Evolutionary conservation across 2,888 invertebrate species (phyloP).

Genomic region (Sylvicola cinctus): DNA sequence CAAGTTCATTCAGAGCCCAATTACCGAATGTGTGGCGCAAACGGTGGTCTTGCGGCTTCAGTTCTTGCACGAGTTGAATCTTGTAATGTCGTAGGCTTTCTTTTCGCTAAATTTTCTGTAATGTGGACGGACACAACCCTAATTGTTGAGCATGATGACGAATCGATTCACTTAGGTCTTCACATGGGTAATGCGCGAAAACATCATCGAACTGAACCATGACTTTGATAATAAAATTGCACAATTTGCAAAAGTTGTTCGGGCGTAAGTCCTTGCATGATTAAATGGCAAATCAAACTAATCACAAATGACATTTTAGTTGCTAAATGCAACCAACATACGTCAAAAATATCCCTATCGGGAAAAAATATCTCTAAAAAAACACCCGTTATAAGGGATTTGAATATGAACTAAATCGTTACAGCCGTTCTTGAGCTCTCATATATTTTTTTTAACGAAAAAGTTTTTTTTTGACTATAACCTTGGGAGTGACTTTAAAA

Average conservation of each 20-base stretch:
- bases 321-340: too few relatives aligned
- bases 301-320: neutral
- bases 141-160: slow-evolving; percentile 8
- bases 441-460: too few relatives aligned
- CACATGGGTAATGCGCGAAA: too few relatives aligned
- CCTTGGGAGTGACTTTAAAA: too few relatives aligned
- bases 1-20: neutral
- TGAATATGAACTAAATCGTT: too few relatives aligned
- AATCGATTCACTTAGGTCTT: slow-evolving; percentile 9
- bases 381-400: too few relatives aligned
- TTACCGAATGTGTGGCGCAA: slow-evolving; percentile 3
- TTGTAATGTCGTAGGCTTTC: too few relatives aligned
- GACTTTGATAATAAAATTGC: neutral
- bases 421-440: too few relatives aligned
- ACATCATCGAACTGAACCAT: slow-evolving; percentile 1
- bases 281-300: slow-evolving; percentile 1
- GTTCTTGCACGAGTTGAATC: slow-evolving; percentile 7
- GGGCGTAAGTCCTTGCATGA: slow-evolving; percentile 1
- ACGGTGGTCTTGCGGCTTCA: slow-evolving; percentile 6
- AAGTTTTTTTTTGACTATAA: too few relatives aligned
- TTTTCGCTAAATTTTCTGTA: slow-evolving; percentile 6
- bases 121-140: slow-evolving; percentile 6
- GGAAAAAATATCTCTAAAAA: too few relatives aligned
- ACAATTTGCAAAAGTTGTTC: slow-evolving; percentile 2
- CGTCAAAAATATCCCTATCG: too few relatives aligned